These are phyloP conservation scores for Nymphalis io DNA, from an alignment of 1,140 invertebrate species.

Conservation along the genomic window DNA sequence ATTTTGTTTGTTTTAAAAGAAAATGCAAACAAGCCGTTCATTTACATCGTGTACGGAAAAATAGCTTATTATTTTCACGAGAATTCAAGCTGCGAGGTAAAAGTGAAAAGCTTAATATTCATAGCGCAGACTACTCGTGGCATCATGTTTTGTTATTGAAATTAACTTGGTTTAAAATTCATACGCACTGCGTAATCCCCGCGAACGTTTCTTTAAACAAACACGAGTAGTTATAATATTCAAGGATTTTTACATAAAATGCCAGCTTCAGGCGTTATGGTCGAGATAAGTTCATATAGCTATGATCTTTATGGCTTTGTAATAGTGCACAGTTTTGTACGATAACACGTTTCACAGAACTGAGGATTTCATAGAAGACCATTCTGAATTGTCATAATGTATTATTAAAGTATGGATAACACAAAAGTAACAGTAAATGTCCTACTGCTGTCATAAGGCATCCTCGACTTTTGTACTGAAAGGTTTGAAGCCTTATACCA, in stretches of 20 bases:
- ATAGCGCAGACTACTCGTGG: slow-evolving; percentile 29
- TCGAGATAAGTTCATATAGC: not conserved
- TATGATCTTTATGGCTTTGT: not conserved
- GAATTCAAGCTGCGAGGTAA: not conserved
- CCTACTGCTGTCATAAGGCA: too few relatives aligned
- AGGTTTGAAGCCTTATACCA: too few relatives aligned
- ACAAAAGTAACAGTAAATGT: too few relatives aligned
- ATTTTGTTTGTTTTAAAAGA: not conserved
- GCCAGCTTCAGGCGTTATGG: slow-evolving; percentile 6
- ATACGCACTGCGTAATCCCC: slow-evolving; percentile 39
- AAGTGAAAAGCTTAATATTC: slow-evolving; percentile 38
- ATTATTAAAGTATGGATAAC: too few relatives aligned
- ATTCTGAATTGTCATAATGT: too few relatives aligned
- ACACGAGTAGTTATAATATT: slow-evolving; percentile 23
- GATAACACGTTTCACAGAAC: too few relatives aligned
- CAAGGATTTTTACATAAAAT: slow-evolving; percentile 24
- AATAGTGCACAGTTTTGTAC: not conserved
- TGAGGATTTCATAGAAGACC: too few relatives aligned
- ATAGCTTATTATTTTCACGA: slow-evolving; percentile 13
- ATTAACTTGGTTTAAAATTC: slow-evolving; percentile 47
- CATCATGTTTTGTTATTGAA: slow-evolving; percentile 44
- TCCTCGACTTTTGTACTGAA: too few relatives aligned
- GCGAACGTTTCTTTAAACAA: slow-evolving; percentile 34
- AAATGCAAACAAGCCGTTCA: not conserved
- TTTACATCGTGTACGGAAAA: slow-evolving; percentile 1